phyloP scores from a whole-genome alignment of 2,797 vertebrate species.

The Australoheros facetus region DNA sequence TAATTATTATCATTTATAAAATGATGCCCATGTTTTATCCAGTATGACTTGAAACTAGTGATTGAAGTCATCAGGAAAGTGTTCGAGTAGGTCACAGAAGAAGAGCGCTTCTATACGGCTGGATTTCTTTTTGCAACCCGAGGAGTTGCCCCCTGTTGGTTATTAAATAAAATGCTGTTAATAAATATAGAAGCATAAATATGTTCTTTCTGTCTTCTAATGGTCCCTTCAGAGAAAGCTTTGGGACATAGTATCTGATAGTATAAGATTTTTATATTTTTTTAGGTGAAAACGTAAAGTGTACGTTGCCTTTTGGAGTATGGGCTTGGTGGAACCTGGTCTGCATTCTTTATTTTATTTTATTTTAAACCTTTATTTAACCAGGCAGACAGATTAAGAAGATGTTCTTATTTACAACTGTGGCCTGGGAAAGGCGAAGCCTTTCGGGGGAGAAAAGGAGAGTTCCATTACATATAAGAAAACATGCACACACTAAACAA shows the following conservation, averaged over 20 bases:
- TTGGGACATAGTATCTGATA: background rate
- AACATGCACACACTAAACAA: too few species aligned
- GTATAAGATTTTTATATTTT: too few species aligned
- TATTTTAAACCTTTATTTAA: too few species aligned
- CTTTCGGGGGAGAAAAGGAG: too few species aligned
- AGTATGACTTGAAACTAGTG: background rate
- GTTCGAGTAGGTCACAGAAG: background rate
- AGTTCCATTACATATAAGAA: too few species aligned
- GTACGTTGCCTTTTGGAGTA: too few species aligned
- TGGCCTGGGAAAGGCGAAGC: too few species aligned
- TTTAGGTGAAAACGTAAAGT: too few species aligned
- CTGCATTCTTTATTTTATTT: too few species aligned
- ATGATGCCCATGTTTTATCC: background rate
- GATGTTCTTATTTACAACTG: too few species aligned
- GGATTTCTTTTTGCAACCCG: background rate
- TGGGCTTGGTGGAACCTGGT: too few species aligned
- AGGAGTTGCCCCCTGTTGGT: background rate
- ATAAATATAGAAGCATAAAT: background rate
- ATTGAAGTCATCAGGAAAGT: background rate
- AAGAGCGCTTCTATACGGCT: background rate
- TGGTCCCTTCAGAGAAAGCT: background rate
- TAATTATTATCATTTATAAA: background rate
- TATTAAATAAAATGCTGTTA: background rate
- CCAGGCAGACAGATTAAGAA: too few species aligned
- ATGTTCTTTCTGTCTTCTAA: background rate